These are phyloP conservation scores for Netelia melanura DNA, from an alignment of 2,888 invertebrate genomes.

Conservation along the genomic window DNA sequence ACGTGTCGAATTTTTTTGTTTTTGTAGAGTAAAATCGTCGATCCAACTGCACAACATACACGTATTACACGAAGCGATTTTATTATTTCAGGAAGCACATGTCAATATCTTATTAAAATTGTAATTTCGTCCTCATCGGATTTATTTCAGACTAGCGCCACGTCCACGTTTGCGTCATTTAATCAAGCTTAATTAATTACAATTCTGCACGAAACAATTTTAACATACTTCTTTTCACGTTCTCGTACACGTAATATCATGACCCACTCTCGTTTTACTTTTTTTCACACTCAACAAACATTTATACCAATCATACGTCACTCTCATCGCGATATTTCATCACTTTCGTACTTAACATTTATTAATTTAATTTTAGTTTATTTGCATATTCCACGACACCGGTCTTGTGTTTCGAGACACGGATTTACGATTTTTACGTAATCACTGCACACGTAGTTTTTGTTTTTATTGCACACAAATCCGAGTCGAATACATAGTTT, in stretches of 20 bases:
- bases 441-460: constrained; percentile 60
- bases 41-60: constrained; percentile 44
- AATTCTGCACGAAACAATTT: constrained; percentile 38
- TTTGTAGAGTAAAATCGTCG: neutral
- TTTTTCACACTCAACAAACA: constrained; percentile 50
- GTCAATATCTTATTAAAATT: constrained; percentile 42
- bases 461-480: constrained; percentile 47
- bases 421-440: constrained; percentile 38
- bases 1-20: neutral
- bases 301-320: constrained; percentile 52
- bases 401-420: constrained; percentile 28
- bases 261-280: neutral
- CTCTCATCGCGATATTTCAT: constrained; percentile 23
- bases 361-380: constrained; percentile 57
- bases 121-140: constrained; percentile 45
- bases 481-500: constrained; percentile 46
- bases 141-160: constrained; percentile 43
- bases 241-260: neutral
- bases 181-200: constrained; percentile 58
- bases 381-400: neutral
- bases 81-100: constrained; percentile 43
- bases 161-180: constrained; percentile 30
- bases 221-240: constrained; percentile 17
- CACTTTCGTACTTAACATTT: constrained; percentile 61
- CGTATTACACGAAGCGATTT: constrained; percentile 39